Percentiles rank a stretch among this genome's conserved stretches.
phyloP scores from a whole-genome alignment of 1,140 invertebrate species.

The Coboldia fuscipes region DNA sequence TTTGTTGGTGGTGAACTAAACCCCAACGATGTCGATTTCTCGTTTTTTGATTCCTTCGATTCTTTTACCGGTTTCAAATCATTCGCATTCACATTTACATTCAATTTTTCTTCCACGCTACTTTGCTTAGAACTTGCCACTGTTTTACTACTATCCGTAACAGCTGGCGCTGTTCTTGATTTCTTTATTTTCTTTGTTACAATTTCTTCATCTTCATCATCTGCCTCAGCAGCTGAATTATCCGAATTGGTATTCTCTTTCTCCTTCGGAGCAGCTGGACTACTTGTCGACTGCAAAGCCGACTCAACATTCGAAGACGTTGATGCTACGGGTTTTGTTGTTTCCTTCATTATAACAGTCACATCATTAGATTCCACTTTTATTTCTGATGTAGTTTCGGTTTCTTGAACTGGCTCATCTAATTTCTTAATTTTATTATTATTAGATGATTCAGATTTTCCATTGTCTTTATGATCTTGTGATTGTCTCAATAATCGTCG shows the following conservation, averaged over 20 bases:
- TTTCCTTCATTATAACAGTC: no score
- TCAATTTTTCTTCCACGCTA: no score
- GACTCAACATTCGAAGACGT: slow-evolving; percentile 4
- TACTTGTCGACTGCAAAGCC: neutral
- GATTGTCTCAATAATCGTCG: no score
- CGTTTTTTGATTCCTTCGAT: neutral
- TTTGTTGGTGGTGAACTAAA: no score
- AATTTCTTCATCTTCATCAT: neutral
- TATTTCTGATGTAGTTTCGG: no score
- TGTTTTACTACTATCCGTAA: neutral
- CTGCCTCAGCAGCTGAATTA: neutral
- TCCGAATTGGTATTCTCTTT: neutral
- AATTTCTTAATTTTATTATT: no score
- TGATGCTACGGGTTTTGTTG: slow-evolving; percentile 5
- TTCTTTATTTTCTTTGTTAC: neutral
- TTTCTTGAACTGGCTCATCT: no score
- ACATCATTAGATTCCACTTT: no score
- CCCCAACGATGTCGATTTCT: no score
- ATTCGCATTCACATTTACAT: no score
- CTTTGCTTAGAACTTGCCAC: no score
- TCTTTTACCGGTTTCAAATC: no score
- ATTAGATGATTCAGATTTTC: neutral
- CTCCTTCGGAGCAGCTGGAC: neutral
- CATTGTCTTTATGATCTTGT: neutral
- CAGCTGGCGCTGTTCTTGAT: neutral